These are phyloP conservation scores for Heloderma charlesbogerti DNA, from an alignment of 2,113 vertebrate genomes.

Conservation along the genomic window DNA sequence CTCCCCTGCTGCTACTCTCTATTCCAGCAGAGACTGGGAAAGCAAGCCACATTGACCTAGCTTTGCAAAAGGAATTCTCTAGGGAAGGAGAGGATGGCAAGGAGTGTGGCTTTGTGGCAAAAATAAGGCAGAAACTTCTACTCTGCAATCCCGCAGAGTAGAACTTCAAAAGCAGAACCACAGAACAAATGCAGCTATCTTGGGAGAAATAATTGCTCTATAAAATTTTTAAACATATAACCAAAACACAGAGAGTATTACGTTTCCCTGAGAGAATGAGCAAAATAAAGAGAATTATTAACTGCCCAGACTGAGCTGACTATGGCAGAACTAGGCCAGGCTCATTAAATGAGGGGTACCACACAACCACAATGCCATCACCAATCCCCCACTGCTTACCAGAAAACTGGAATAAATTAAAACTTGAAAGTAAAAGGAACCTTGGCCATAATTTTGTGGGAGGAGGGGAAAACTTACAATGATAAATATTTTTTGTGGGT, in stretches of 20 bases:
- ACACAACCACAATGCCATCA: conserved; percentile 61
- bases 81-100: conserved; percentile 50
- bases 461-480: conserved; percentile 14
- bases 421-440: conserved; percentile 48
- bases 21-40: conserved; percentile 48
- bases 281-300: conserved; percentile 70
- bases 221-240: conserved; percentile 41
- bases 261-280: conserved; percentile 51
- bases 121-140: conserved; percentile 53
- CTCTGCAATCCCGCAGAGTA: conserved; percentile 58
- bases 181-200: conserved; percentile 69
- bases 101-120: conserved; percentile 61
- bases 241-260: conserved; percentile 60
- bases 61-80: conserved; percentile 59
- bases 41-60: conserved; percentile 58
- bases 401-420: conserved; percentile 55
- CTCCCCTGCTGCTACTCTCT: conserved; percentile 48
- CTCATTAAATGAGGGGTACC: conserved; percentile 49
- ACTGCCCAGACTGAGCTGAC: conserved; percentile 52
- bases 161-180: conserved; percentile 72
- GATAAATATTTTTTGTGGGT: conserved; percentile 32
- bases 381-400: conserved; percentile 50
- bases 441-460: background rate
- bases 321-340: conserved; percentile 35
- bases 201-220: conserved; percentile 58